Percentiles rank a stretch among this genome's conserved stretches.
Evolutionary conservation across 2,113 vertebrate genomes (phyloP).

Genomic region (Chiloscyllium plagiosum): DNA sequence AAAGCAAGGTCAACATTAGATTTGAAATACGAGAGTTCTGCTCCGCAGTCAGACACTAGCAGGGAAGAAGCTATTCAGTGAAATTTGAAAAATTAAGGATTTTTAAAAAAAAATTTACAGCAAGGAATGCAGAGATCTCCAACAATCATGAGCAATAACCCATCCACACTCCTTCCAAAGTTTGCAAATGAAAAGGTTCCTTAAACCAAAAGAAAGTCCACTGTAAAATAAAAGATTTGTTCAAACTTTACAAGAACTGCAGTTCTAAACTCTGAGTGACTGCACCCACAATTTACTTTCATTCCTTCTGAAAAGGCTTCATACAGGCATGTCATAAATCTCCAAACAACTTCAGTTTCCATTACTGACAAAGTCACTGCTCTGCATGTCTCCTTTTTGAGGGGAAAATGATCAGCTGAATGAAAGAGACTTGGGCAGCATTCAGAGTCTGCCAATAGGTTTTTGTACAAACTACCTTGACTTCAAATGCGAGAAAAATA

Average conservation of each 20-base stretch:
- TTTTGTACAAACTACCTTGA: neutral
- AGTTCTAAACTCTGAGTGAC: neutral
- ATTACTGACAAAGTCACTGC: conserved; percentile 23
- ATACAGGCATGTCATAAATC: neutral
- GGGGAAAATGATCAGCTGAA: neutral
- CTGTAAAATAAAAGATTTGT: neutral
- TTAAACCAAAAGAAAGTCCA: neutral
- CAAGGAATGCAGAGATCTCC: neutral
- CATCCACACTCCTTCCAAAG: neutral
- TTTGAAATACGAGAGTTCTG: too few relatives aligned
- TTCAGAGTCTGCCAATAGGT: neutral
- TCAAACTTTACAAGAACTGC: neutral
- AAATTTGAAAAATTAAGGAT: neutral
- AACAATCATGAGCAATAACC: neutral
- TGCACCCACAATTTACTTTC: neutral
- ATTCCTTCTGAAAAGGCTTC: neutral
- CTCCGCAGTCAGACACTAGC: too few relatives aligned
- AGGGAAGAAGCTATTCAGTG: too few relatives aligned
- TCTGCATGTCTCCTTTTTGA: neutral
- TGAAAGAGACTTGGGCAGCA: neutral
- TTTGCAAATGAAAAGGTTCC: neutral
- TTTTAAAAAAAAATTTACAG: neutral
- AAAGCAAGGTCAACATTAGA: too few relatives aligned
- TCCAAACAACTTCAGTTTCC: neutral
- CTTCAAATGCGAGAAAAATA: neutral